These are phyloP conservation scores for Heliconius cydno DNA, from an alignment of 2,888 invertebrate genomes.

Conservation along the genomic window DNA sequence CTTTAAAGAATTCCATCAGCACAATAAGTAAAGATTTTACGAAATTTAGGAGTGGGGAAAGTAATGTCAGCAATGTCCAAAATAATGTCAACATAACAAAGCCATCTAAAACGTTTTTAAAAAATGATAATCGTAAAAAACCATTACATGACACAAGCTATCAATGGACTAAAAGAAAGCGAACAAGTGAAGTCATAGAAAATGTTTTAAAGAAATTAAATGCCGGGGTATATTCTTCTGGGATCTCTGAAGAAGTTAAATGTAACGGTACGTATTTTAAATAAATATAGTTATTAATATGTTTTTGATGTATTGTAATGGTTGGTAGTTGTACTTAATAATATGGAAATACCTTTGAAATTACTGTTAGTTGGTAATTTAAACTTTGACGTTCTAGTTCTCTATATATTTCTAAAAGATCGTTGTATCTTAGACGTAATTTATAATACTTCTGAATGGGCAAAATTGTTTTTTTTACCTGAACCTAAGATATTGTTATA, in stretches of 20 bases:
- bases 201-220: conserved; percentile 70
- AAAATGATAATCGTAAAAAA: conserved; percentile 20
- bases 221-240: conserved; percentile 66
- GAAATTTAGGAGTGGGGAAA: conserved; percentile 21
- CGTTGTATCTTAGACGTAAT: too few relatives aligned
- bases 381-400: too few relatives aligned
- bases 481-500: too few relatives aligned
- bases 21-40: conserved; percentile 35
- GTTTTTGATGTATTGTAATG: background rate
- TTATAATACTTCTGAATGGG: too few relatives aligned
- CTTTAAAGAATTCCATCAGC: conserved; percentile 62
- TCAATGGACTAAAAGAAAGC: conserved; percentile 65
- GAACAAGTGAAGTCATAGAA: conserved; percentile 73
- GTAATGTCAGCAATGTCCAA: conserved; percentile 14
- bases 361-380: too few relatives aligned
- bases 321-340: too few relatives aligned
- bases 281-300: background rate
- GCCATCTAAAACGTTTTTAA: conserved; percentile 6
- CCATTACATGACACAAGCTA: conserved; percentile 40
- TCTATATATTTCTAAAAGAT: too few relatives aligned
- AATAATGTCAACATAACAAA: background rate
- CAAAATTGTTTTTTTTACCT: too few relatives aligned
- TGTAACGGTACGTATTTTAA: conserved; percentile 28
- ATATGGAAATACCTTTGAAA: too few relatives aligned
- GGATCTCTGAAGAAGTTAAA: conserved; percentile 49